Base-by-base conservation (phyloP, 2,888 invertebrate species). In the Hydropsyche betteni region DNA sequence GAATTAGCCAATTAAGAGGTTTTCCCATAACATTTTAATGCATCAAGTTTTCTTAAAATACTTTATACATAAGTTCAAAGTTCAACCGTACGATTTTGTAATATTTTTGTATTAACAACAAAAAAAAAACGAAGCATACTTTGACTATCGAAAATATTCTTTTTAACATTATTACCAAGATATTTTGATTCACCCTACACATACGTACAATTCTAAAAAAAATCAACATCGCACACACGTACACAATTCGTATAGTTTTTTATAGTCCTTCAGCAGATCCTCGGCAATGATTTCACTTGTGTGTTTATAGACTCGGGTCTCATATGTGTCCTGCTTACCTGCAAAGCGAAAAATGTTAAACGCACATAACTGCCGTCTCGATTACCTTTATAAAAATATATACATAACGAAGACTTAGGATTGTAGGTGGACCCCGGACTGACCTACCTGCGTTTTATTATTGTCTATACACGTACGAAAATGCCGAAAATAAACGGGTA, bases 261-360 rank as follows among this genome's bases (percentile, higher is more conserved):
- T 70, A 51, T 24, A n/a, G 70, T 14, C 64, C 8, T 24, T 24
- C 64, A 44, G 44, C 10, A 34, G 64, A 52, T 53, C 53, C 53
- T 33, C 24, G 33, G 58, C 58, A 61, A 72, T 72, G 55, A 58
- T 72, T 70, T 53, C 51, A 52, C 34, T 51, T 14, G 52, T n/a
- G 33, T 58, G 16, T 58, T 12, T 72, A 64, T 36, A 44, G 44
- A 5, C 36, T 4, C 3, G 51, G 53, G 52, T 7, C 24, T 7
- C 53, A 38, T 50, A 12, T 55, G 71, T 64, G 64, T 64, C 64
- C 72, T 61, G 44, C 24, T 58, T 72, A 72, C 72, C 72, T 72
- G 72, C 72, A 70, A 53, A 34, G 64, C 69, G 69, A 69, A 69
- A 64, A n/a, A 70, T 70, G 70, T 53, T 70, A 70, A 70, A 69